Conservation (phyloP, 2,888 invertebrate genomes). For the Ophonus ardosiacus region DNA sequence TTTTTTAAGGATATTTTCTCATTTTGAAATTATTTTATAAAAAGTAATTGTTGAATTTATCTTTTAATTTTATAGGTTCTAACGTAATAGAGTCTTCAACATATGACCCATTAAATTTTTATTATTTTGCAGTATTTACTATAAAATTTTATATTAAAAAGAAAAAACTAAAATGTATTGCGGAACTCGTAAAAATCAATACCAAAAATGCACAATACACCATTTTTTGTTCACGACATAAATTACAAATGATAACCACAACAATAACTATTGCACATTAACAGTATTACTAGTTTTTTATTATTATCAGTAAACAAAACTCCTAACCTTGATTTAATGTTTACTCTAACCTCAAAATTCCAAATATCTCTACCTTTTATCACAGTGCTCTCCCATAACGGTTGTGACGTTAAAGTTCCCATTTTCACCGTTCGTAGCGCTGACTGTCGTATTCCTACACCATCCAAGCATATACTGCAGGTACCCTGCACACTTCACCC, state of each 20-base stretch:
- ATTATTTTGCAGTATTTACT: not conserved
- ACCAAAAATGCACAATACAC: not conserved
- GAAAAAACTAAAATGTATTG: not conserved
- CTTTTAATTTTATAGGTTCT: not conserved
- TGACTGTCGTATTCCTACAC: slow-evolving; percentile 71
- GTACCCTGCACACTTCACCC: slow-evolving; percentile 79
- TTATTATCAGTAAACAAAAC: not conserved
- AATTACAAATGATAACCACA: not conserved
- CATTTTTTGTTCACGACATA: not conserved
- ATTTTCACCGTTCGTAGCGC: slow-evolving; percentile 33
- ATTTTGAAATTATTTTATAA: not conserved
- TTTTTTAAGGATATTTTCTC: not conserved
- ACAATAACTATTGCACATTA: not conserved
- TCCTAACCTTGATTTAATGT: not conserved
- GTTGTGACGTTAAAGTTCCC: slow-evolving; percentile 67
- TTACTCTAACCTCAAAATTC: not conserved
- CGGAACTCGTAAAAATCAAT: not conserved
- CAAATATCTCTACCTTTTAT: slow-evolving; percentile 67
- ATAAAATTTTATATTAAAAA: not conserved
- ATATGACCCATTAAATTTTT: not conserved
- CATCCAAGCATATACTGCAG: slow-evolving; percentile 78
- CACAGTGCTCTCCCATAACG: slow-evolving; percentile 72
- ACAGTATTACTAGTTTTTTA: not conserved
- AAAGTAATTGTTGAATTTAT: not conserved
- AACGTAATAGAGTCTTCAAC: not conserved